phyloP scores from a whole-genome alignment of 2,888 invertebrate genomes.

The Drosophila nr. medialis region DNA sequence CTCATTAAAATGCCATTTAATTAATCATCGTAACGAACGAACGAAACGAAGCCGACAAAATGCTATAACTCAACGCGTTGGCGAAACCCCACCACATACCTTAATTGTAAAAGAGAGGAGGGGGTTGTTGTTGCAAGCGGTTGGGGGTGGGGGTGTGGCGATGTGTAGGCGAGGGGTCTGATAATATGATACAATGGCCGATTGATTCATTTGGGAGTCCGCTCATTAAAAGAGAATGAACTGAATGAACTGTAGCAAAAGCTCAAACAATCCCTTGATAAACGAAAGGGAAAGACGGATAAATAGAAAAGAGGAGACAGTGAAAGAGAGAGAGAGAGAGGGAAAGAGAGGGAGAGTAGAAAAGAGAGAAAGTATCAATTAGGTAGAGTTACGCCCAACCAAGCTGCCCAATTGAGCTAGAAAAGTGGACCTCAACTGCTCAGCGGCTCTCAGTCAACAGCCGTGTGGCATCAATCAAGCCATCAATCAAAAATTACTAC shows the following conservation, averaged over 20 bases:
- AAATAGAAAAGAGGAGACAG: neutral
- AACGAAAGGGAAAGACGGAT: neutral
- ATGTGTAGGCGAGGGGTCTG: neutral
- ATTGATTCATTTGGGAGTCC: conserved; percentile 59
- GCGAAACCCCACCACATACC: neutral
- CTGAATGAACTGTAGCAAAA: conserved; percentile 13
- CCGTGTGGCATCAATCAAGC: conserved; percentile 59
- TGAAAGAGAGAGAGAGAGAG: neutral
- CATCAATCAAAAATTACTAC: conserved; percentile 64
- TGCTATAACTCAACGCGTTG: conserved; percentile 74
- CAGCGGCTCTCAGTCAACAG: conserved; percentile 46
- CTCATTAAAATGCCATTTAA: conserved; percentile 83
- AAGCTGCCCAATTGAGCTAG: conserved; percentile 41
- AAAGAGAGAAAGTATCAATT: conserved; percentile 34
- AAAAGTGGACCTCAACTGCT: conserved; percentile 23
- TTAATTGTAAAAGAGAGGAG: conserved; percentile 47
- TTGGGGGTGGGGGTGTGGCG: neutral
- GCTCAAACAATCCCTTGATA: conserved; percentile 2
- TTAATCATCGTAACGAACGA: conserved; percentile 71
- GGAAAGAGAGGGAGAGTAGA: neutral
- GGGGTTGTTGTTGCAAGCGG: neutral
- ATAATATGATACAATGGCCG: conserved; percentile 38
- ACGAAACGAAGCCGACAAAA: conserved; percentile 65
- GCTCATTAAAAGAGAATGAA: conserved; percentile 28
- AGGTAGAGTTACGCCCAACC: conserved; percentile 33